Evolutionary conservation across 2,797 vertebrate genomes (phyloP).

Genomic region (Scolopax bukidnonensis): DNA sequence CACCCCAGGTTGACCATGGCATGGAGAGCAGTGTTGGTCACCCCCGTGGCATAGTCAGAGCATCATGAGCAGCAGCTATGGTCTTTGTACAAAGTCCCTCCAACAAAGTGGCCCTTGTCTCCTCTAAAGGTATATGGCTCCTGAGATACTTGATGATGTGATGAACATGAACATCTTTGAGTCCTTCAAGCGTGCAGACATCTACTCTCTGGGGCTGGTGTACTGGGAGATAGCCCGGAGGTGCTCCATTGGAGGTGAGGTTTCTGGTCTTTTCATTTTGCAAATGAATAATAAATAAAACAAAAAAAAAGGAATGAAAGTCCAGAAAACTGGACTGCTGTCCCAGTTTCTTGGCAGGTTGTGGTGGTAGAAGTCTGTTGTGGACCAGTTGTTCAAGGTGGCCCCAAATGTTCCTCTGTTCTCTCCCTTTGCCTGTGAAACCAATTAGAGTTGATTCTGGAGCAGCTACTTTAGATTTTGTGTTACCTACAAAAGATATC

Average conservation of each 20-base stretch:
- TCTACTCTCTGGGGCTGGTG: slow-evolving; percentile 93
- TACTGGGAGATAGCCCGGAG: slow-evolving; percentile 96
- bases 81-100: background rate
- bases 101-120: background rate
- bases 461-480: background rate
- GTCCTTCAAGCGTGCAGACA: slow-evolving; percentile 94
- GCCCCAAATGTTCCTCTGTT: background rate
- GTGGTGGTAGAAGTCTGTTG: background rate
- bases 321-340: background rate
- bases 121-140: slow-evolving; percentile 93
- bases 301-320: background rate
- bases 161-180: slow-evolving; percentile 93
- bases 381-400: background rate
- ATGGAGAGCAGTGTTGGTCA: background rate
- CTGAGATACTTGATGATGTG: slow-evolving; percentile 93
- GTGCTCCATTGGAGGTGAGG: slow-evolving; percentile 90
- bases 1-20: background rate
- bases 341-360: background rate
- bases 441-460: background rate
- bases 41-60: background rate
- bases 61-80: background rate
- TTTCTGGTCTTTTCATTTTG: background rate
- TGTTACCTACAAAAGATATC: background rate
- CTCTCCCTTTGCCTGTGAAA: background rate
- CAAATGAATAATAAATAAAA: no score